Evolutionary conservation across 1,140 invertebrate species (phyloP).

Genomic region (Musca domestica): DNA sequence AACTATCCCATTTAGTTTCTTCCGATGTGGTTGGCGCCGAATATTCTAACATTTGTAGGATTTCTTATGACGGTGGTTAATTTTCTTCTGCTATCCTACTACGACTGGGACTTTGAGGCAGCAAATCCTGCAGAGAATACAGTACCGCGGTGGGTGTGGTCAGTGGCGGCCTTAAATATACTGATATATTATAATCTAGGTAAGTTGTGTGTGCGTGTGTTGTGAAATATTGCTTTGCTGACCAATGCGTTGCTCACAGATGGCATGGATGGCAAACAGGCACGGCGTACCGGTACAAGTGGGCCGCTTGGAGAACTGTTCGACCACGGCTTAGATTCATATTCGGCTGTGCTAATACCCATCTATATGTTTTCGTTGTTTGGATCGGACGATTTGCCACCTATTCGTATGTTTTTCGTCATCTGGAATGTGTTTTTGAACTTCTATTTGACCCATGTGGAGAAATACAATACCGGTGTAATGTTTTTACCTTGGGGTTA

Average conservation of each 20-base stretch:
- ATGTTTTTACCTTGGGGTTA: constrained; percentile 97
- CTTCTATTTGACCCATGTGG: constrained; percentile 95
- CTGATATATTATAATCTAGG: constrained; percentile 95
- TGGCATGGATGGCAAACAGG: constrained; percentile 99
- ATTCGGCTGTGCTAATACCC: constrained; percentile 88
- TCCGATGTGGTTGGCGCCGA: constrained; percentile 93
- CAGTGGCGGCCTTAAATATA: constrained; percentile 81
- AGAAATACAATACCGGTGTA: constrained; percentile 97
- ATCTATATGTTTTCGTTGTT: constrained; percentile 92
- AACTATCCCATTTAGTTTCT: constrained; percentile 64
- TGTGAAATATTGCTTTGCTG: background rate
- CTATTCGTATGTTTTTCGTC: constrained; percentile 76
- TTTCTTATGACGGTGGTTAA: constrained; percentile 91
- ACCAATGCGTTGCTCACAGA: constrained; percentile 59
- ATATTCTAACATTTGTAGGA: constrained; percentile 91
- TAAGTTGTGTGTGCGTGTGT: constrained; percentile 54
- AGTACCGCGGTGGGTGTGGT: constrained; percentile 87
- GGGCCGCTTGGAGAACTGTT: constrained; percentile 96
- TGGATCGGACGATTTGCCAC: constrained; percentile 66
- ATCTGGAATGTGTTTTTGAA: constrained; percentile 90
- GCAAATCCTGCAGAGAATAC: constrained; percentile 59
- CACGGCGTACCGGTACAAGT: constrained; percentile 86
- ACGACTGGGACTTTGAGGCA: constrained; percentile 81
- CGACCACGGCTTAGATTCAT: constrained; percentile 98
- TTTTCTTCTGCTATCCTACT: constrained; percentile 83